Evolutionary conservation across 2,797 vertebrate genomes (phyloP).

Genomic region (Eupleurogrammus muticus): DNA sequence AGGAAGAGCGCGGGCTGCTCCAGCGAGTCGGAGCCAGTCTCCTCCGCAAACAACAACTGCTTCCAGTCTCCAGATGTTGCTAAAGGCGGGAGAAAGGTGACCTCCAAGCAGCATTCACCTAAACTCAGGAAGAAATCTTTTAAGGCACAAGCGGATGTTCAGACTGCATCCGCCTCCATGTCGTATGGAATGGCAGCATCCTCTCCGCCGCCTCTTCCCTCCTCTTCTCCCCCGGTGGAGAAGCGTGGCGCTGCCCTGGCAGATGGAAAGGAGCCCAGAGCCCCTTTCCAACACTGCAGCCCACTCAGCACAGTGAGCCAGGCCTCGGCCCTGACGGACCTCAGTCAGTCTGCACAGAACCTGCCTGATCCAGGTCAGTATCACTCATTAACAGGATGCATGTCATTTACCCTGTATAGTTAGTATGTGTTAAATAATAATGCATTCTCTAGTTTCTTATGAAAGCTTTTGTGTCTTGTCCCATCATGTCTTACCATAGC

Average conservation of each 20-base stretch:
- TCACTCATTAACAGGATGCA: conserved; percentile 3
- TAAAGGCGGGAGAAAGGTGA: conserved; percentile 77
- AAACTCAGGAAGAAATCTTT: conserved; percentile 85
- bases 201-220: conserved; percentile 70
- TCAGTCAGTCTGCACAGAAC: conserved; percentile 77
- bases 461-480: conserved; percentile 83
- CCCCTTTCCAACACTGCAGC: conserved; percentile 78
- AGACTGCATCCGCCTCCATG: conserved; percentile 72
- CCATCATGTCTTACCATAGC: conserved; percentile 84
- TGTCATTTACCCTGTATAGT: conserved; percentile 26
- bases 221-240: conserved; percentile 77
- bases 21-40: conserved; percentile 88
- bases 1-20: conserved; percentile 84
- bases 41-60: conserved; percentile 87
- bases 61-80: conserved; percentile 85
- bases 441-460: conserved; percentile 80
- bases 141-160: conserved; percentile 81
- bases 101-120: conserved; percentile 83
- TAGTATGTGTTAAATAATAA: conserved; percentile 58
- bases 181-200: conserved; percentile 63
- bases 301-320: conserved; percentile 75
- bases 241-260: conserved; percentile 73
- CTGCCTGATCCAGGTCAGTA: conserved; percentile 82
- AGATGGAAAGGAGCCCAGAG: conserved; percentile 82
- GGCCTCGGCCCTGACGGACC: conserved; percentile 72